Base-by-base conservation (phyloP, 1,140 invertebrate genomes). In the Temnothorax longispinosus region DNA sequence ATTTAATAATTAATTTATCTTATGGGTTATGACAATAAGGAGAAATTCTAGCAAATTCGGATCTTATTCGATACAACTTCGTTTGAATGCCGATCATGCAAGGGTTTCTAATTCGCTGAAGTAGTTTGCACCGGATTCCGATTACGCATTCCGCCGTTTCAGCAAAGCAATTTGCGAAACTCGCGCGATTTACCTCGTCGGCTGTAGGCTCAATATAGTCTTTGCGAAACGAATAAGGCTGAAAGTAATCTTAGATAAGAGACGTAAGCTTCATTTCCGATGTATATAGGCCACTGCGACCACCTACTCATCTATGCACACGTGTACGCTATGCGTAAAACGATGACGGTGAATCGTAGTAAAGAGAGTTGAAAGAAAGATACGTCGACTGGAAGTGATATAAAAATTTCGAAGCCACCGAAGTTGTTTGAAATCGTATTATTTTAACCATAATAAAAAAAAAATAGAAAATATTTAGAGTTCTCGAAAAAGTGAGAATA, bases 231-330 rank as follows among this genome's bases (percentile, higher is more conserved):
- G 52, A 84, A 47, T 38, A 84, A 60, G 41, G 13, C 69, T 77
- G 65, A 58, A 72, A 72, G 58, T 75, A 86, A 80, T 88, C 77
- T 89, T 41, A 60, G 90, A 88, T 88, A 87, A 87, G 85, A 32
- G 32, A 47, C 50, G 27, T 71, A 86, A 85, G 27, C 35, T 65
- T 38, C 64, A 88, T 88, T 75, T 32, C 3, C 11, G 60, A 90
- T 88, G 89, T 85, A 88, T 89, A 69, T 89, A 87, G 87, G 82
- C 77, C 89, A 80, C 15, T 50, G 18, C 27, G 64, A 21, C 27
- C 21, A 44, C 32, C 47, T 54, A 82, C 38, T 54, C 50, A 44
- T 60, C n/a, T 67, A 8, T 56, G 50, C 32, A 35, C 21, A 78
- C 15, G 44, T 47, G 56, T 62, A 60, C 41, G 3, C 11, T 41